Evolutionary conservation across 2,888 invertebrate genomes (phyloP).

Genomic region (Clivina fossor): DNA sequence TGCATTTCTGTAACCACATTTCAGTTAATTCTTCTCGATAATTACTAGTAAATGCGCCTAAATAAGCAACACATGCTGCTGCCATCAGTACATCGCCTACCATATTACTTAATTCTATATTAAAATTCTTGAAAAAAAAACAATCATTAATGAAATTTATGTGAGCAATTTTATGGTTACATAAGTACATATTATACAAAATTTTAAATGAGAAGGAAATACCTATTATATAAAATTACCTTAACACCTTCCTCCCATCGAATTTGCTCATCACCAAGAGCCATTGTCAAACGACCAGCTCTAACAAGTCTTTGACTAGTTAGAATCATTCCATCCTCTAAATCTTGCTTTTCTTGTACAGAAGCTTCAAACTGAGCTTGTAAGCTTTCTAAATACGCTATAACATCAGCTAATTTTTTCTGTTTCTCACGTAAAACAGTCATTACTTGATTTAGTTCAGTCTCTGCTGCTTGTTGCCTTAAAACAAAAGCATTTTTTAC

Average conservation of each 20-base stretch:
- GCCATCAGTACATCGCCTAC: constrained; percentile 87
- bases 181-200: neutral
- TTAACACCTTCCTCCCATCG: constrained; percentile 78
- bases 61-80: constrained; percentile 85
- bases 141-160: neutral
- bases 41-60: constrained; percentile 82
- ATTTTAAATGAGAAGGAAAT: too few species aligned
- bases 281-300: constrained; percentile 82
- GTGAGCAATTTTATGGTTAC: neutral
- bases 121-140: constrained; percentile 62
- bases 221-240: constrained; percentile 54
- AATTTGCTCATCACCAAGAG: constrained; percentile 82
- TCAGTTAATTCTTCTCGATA: constrained; percentile 69
- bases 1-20: constrained; percentile 70
- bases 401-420: constrained; percentile 77
- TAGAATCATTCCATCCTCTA: constrained; percentile 73
- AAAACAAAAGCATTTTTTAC: constrained; percentile 25
- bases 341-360: constrained; percentile 71
- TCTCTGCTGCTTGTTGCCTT: constrained; percentile 76
- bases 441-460: constrained; percentile 75
- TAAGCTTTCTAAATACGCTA: constrained; percentile 62
- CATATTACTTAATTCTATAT: constrained; percentile 68
- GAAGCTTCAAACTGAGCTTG: constrained; percentile 70
- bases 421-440: constrained; percentile 76
- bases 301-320: constrained; percentile 77